Evolutionary conservation across 1,140 invertebrate genomes (phyloP).

Genomic region (Myzus persicae): DNA sequence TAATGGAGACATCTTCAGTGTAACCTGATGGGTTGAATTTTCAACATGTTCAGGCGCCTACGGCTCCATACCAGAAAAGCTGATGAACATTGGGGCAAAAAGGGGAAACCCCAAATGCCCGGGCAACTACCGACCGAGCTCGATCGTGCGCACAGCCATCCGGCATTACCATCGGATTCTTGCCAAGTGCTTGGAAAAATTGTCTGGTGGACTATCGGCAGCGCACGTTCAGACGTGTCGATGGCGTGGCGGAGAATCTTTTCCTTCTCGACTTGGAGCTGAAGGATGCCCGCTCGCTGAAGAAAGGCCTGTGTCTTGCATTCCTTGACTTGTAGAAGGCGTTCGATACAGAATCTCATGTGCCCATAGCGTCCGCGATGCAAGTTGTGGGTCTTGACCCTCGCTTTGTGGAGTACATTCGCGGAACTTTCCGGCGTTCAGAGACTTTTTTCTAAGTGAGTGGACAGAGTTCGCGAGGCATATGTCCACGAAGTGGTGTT

Average conservation of each 20-base stretch:
- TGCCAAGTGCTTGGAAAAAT: not conserved
- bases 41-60: not conserved
- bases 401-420: slow-evolving; percentile 21
- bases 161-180: not conserved
- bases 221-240: slow-evolving; percentile 62
- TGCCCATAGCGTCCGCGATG: not conserved
- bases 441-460: not conserved
- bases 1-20: not conserved
- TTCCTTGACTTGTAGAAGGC: slow-evolving; percentile 62
- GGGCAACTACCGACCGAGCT: not conserved
- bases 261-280: not conserved
- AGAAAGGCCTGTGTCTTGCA: not conserved
- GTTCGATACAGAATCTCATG: slow-evolving; percentile 63
- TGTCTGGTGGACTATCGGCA: not conserved
- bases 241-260: slow-evolving; percentile 58
- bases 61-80: not conserved
- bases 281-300: not conserved
- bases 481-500: slow-evolving; percentile 61
- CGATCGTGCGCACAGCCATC: not conserved
- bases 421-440: not conserved
- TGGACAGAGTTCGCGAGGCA: not conserved
- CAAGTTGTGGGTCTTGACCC: slow-evolving; percentile 59
- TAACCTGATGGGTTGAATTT: not conserved
- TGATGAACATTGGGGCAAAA: too few relatives aligned
- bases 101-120: not conserved